A percentile compares a stretch with the other conserved stretches of the same genome.
Conservation (phyloP, 2,113 vertebrate genomes). For the Trochalopteron elliotii region DNA sequence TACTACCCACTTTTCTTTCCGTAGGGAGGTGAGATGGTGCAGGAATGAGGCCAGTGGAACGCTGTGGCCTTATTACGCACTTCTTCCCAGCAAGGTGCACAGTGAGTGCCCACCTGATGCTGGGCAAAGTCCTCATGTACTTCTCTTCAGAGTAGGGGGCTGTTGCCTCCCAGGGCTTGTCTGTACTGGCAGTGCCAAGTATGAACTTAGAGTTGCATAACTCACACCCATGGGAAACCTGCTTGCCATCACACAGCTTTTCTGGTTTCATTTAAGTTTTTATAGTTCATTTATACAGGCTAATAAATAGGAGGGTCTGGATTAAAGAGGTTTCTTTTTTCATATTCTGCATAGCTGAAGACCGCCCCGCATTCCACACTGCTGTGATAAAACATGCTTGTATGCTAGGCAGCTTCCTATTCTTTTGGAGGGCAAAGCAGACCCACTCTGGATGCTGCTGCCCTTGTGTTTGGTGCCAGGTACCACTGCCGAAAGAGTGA, state of each 20-base stretch:
- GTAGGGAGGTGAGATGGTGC: neutral
- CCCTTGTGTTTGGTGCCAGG: neutral
- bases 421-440: neutral
- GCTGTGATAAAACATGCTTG: neutral
- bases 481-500: neutral
- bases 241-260: neutral
- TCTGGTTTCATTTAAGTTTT: conserved; percentile 12
- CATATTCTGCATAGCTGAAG: neutral
- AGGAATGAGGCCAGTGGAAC: neutral
- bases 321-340: neutral
- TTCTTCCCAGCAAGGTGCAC: neutral
- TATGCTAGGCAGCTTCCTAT: neutral
- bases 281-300: conserved; percentile 16
- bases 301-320: neutral
- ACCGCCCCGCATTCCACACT: neutral
- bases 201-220: neutral
- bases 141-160: neutral
- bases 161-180: neutral
- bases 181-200: neutral
- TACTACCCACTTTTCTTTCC: neutral
- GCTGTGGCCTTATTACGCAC: neutral
- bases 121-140: neutral
- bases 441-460: fast-evolving
- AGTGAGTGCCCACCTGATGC: neutral
- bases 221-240: neutral